Conservation (phyloP, 1,140 invertebrate genomes). For the Brachionus rotundiformis region DNA sequence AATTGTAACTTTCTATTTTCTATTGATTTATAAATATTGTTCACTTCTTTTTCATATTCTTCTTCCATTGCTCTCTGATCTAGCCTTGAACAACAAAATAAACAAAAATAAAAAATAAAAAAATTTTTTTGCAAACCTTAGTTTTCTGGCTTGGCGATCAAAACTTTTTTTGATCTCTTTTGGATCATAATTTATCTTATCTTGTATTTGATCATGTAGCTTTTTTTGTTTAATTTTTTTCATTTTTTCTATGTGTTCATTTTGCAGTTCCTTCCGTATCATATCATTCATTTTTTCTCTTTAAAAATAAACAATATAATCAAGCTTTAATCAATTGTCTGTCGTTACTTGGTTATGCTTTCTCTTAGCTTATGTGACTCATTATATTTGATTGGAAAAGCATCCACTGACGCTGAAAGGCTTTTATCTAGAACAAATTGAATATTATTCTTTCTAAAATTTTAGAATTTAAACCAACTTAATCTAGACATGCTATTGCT, state of each 20-base stretch:
- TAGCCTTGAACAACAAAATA: constrained; percentile 1
- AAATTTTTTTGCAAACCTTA: not conserved
- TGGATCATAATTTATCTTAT: constrained; percentile 40
- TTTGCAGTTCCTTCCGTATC: constrained; percentile 31
- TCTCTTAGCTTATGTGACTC: constrained; percentile 44
- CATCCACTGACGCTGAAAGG: constrained; percentile 36
- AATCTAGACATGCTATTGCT: constrained; percentile 49
- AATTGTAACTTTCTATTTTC: constrained; percentile 33
- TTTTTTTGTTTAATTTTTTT: constrained; percentile 51
- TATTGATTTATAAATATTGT: constrained; percentile 13
- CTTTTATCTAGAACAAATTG: constrained; percentile 25
- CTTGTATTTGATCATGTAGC: constrained; percentile 47
- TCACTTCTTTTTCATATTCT: constrained; percentile 47
- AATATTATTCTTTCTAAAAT: not conserved
- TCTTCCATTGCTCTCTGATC: constrained; percentile 46
- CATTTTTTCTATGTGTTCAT: constrained; percentile 47
- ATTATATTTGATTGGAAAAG: constrained; percentile 45
- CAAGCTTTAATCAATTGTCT: not conserved
- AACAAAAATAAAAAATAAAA: not conserved
- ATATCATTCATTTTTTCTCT: constrained; percentile 37
- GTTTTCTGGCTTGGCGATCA: constrained; percentile 36
- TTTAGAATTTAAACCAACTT: not conserved
- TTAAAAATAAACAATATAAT: not conserved
- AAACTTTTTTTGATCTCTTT: constrained; percentile 39
- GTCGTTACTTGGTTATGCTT: not conserved